phyloP scores from a whole-genome alignment of 2,888 invertebrate species.

The Sesia bembeciformis region DNA sequence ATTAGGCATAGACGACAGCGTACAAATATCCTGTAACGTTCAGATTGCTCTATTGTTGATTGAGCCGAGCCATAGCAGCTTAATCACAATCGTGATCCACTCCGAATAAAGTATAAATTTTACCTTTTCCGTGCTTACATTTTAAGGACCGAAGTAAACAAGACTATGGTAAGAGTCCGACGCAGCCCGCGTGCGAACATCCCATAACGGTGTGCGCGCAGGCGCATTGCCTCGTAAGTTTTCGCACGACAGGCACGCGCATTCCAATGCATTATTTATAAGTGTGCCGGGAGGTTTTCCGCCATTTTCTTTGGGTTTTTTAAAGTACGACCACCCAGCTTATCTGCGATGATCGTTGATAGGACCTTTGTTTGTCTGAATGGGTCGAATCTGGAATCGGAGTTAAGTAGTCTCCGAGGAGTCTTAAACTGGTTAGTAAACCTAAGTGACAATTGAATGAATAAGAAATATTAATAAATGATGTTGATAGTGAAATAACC shows the following conservation, averaged over 20 bases:
- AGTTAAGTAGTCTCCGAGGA: too few species aligned
- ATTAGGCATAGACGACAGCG: too few species aligned
- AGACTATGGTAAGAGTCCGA: not conserved
- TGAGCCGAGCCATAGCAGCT: too few species aligned
- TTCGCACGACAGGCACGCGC: constrained; percentile 52
- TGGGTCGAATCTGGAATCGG: too few species aligned
- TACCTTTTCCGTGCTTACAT: not conserved
- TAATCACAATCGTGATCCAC: constrained; percentile 10
- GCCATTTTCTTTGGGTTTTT: constrained; percentile 46
- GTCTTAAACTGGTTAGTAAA: too few species aligned
- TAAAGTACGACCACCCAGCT: constrained; percentile 17
- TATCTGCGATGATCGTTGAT: constrained; percentile 2
- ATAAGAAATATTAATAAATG: too few species aligned
- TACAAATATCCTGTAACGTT: too few species aligned
- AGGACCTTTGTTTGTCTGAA: too few species aligned
- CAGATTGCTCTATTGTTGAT: too few species aligned
- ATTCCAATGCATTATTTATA: constrained; percentile 62
- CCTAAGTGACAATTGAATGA: too few species aligned
- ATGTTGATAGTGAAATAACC: too few species aligned
- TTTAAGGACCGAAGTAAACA: not conserved
- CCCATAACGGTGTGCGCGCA: constrained; percentile 25
- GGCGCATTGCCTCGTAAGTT: constrained; percentile 30
- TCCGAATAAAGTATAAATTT: not conserved
- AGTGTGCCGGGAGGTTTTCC: constrained; percentile 47
- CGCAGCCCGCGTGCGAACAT: not conserved